A percentile compares a stretch with the other conserved stretches of the same genome.
These are phyloP conservation scores for Nestor notabilis DNA, from an alignment of 2,113 vertebrate species.

Conservation along the genomic window DNA sequence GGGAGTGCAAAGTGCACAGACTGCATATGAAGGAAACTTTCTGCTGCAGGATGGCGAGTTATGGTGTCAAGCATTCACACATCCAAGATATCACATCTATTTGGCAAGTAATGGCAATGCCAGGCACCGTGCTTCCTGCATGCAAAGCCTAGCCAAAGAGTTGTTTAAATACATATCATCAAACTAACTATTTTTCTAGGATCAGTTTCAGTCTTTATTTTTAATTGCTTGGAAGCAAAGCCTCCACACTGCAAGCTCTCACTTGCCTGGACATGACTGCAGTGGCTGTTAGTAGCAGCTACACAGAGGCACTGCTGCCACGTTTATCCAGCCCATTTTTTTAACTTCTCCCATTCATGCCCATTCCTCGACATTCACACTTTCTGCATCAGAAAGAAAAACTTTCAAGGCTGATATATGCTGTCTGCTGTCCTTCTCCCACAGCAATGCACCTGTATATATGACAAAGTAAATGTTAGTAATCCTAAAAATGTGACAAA, in stretches of 20 bases:
- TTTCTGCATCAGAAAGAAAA: not conserved
- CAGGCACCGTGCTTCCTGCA: not conserved
- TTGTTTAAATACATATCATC: not conserved
- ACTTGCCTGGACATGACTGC: not conserved
- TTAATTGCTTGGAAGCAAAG: not conserved
- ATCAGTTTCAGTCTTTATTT: not conserved
- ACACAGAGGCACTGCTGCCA: not conserved
- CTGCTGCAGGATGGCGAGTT: not conserved
- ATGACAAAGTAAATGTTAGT: not conserved
- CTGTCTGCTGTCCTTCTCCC: not conserved
- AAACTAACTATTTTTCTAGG: not conserved
- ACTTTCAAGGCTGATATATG: not conserved
- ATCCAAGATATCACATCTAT: not conserved
- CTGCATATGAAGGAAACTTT: not conserved
- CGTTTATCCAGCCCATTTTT: not conserved
- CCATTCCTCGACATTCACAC: not conserved
- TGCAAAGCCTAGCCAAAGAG: not conserved
- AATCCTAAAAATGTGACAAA: not conserved
- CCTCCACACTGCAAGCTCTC: not conserved
- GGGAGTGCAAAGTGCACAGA: not conserved
- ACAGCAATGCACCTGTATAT: not conserved
- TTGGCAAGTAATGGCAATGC: not conserved
- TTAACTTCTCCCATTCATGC: not conserved
- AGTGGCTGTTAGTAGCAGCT: not conserved
- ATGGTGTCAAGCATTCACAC: not conserved